A percentile compares a stretch with the other conserved stretches of the same genome.
These are phyloP conservation scores for Bhutanitis thaidina DNA, from an alignment of 2,888 invertebrate genomes.

Conservation along the genomic window DNA sequence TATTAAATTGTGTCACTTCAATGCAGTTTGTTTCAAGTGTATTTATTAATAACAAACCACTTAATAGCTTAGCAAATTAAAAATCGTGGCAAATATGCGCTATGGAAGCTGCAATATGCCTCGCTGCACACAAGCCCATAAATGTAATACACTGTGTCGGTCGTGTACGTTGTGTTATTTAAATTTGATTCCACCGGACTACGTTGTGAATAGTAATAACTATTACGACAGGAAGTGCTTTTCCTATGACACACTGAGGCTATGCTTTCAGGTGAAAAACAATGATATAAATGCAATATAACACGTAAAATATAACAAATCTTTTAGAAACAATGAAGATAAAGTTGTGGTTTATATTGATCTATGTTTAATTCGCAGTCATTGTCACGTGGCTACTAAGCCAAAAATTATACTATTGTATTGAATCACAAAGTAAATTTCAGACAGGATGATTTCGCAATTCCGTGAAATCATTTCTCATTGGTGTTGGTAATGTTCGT, in stretches of 20 bases:
- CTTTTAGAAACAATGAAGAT: too few relatives aligned
- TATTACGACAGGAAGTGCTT: not conserved
- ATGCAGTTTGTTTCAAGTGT: too few relatives aligned
- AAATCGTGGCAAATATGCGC: too few relatives aligned
- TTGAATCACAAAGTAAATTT: not conserved
- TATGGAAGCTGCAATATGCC: not conserved
- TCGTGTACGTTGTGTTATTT: slow-evolving; percentile 3
- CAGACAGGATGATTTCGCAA: slow-evolving; percentile 6
- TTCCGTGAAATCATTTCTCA: slow-evolving; percentile 14
- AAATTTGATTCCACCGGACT: not conserved
- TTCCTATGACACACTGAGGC: not conserved
- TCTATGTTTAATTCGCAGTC: too few relatives aligned
- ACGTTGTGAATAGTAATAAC: not conserved
- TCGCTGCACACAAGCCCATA: not conserved
- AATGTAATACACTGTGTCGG: not conserved
- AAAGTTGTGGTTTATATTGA: too few relatives aligned
- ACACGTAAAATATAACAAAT: too few relatives aligned
- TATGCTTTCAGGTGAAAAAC: not conserved
- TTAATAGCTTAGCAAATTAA: not conserved
- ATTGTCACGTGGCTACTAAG: too few relatives aligned
- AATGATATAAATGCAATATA: too few relatives aligned
- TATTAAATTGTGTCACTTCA: too few relatives aligned
- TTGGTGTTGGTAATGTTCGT: slow-evolving; percentile 7
- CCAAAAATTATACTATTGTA: not conserved
- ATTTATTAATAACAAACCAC: not conserved